Evolutionary conservation across 2,797 vertebrate genomes (phyloP).

Genomic region (Phataginus tetradactyla): DNA sequence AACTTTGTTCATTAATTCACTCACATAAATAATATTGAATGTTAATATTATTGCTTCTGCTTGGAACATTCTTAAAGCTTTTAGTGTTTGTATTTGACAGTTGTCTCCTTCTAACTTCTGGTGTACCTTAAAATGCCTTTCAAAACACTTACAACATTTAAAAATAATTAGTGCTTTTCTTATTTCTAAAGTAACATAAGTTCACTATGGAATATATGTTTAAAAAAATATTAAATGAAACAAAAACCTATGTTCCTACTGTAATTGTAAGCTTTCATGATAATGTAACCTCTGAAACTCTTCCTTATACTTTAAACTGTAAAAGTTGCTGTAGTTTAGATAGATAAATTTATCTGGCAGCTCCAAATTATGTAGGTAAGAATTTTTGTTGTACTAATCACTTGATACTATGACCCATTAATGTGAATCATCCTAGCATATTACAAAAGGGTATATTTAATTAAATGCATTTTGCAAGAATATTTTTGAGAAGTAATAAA

Average conservation of each 20-base stretch:
- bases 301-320: background rate
- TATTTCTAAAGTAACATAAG: background rate
- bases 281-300: background rate
- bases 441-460: conserved; percentile 56
- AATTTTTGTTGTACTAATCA: conserved; percentile 40
- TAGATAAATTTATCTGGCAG: background rate
- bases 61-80: background rate
- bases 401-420: conserved; percentile 54
- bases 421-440: conserved; percentile 44
- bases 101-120: background rate
- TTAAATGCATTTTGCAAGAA: conserved; percentile 37
- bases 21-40: background rate
- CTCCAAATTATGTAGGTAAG: conserved; percentile 38
- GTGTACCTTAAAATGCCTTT: background rate
- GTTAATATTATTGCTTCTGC: background rate
- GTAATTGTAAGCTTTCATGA: background rate
- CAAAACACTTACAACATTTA: background rate
- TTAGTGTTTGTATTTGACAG: background rate
- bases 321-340: background rate
- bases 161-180: background rate
- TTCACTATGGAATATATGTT: background rate
- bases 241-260: background rate
- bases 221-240: background rate
- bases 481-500: conserved; percentile 56
- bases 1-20: background rate